Base-by-base conservation (phyloP, 1,140 invertebrate genomes). In the Elysia chlorotica region DNA sequence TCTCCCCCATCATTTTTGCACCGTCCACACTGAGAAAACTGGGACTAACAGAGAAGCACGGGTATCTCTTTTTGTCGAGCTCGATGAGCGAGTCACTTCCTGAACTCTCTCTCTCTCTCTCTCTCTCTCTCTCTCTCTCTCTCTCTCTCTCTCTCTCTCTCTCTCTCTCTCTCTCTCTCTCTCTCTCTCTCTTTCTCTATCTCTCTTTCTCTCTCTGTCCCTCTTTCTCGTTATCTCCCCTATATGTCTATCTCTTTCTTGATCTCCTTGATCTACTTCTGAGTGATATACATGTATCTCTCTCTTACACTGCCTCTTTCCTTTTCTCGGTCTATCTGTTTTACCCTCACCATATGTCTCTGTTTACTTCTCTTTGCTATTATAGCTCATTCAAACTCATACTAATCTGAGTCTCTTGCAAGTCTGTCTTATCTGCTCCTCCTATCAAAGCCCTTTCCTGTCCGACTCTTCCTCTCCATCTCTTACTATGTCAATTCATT, bases 121-220 rank as follows among this genome's bases (percentile, higher is more conserved):
- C 65, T 41, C 36, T 63, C 56, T 61, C 57, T 30, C 54, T 38
- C 41, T 65, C 36, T 35, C 71, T 53, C 71, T 73, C n/a, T 74
- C 37, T n/a, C n/a, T n/a, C n/a, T n/a, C n/a, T n/a, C n/a, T n/a
- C n/a, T n/a, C n/a, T n/a, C n/a, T n/a, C n/a, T n/a, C n/a, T n/a
- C n/a, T n/a, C n/a, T n/a, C n/a, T n/a, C n/a, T n/a, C n/a, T n/a
- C n/a, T n/a, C n/a, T n/a, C n/a, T n/a, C n/a, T n/a, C n/a, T 69
- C 54, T 74, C 57, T 65, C 33, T n/a, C 53, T 72, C 31, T 73
- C 25, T 70, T 19, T 73, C 38, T 38, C 36, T 67, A 36, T 67
- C 35, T 59, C 35, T 21, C n/a, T 69, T 28, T 59, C 25, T 2
- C 35, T 28, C 31, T 74, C 30, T 28, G 30, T 25, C 28, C 33